Evolutionary conservation across 2,113 vertebrate species (phyloP).

Genomic region (Donacobius atricapilla): DNA sequence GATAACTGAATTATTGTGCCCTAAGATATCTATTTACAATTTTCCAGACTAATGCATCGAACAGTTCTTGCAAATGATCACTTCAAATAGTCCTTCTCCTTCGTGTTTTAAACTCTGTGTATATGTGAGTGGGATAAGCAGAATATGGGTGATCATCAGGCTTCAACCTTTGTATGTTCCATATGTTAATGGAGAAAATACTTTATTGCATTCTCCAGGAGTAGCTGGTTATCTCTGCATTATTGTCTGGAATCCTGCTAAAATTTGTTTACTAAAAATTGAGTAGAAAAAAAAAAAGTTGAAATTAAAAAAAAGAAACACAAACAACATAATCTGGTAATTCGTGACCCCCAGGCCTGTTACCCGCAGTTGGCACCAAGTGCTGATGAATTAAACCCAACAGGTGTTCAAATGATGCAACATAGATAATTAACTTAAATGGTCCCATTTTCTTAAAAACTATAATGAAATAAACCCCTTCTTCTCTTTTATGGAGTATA

Average conservation of each 20-base stretch:
- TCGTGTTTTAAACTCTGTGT: background rate
- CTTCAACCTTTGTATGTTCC: background rate
- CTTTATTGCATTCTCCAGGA: background rate
- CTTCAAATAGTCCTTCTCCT: background rate
- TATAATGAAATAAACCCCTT: background rate
- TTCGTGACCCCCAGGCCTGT: background rate
- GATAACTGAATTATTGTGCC: background rate
- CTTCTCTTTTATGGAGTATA: background rate
- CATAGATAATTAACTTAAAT: constrained; percentile 54
- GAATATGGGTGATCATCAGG: background rate
- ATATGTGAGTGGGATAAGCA: background rate
- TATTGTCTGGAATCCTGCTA: background rate
- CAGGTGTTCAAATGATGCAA: constrained; percentile 53
- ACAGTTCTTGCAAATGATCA: background rate
- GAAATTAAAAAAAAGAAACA: constrained; percentile 17
- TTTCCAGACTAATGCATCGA: background rate
- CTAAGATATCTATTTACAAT: background rate
- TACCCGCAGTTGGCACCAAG: background rate
- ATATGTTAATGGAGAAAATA: background rate
- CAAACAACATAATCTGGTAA: background rate
- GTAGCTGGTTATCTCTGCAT: background rate
- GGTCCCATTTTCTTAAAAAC: constrained; percentile 48
- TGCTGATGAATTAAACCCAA: constrained; percentile 45
- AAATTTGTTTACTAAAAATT: background rate
- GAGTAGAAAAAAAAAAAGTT: background rate